Evolutionary conservation across 92 coral and sea anemone species (phyloP).

Genomic region (Phenganax stokvisi): DNA sequence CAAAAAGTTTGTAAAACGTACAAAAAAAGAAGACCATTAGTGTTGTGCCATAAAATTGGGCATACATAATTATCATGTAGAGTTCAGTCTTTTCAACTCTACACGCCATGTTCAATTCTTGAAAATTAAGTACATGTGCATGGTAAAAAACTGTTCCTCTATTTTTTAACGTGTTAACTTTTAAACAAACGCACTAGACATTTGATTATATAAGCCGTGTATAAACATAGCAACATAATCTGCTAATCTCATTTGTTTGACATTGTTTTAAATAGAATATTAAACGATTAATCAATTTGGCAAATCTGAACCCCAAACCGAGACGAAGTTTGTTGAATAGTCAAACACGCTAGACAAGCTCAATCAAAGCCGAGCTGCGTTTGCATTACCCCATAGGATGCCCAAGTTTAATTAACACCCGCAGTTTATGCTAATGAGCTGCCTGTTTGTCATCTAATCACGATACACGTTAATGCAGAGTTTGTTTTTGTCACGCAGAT

Average conservation of each 20-base stretch:
- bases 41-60: background rate
- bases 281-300: constrained; percentile 15
- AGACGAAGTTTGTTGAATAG: constrained; percentile 14
- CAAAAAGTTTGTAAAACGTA: background rate
- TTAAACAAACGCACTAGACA: background rate
- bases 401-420: constrained; percentile 8
- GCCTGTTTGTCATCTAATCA: constrained; percentile 6
- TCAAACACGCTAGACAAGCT: background rate
- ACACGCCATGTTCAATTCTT: too few relatives aligned
- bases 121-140: too few relatives aligned
- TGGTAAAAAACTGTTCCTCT: too few relatives aligned
- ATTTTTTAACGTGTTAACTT: background rate
- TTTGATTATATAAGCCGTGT: background rate
- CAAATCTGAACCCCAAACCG: constrained; percentile 17
- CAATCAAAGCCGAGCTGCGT: background rate
- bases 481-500: background rate
- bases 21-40: background rate
- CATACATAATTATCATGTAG: background rate
- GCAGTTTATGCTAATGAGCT: constrained; percentile 12
- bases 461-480: background rate
- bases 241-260: constrained; percentile 3
- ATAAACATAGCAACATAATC: too few relatives aligned
- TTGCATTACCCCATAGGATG: constrained; percentile 16
- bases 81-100: background rate
- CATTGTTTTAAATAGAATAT: constrained; percentile 4